Conservation (phyloP, 2,797 vertebrate genomes). For the Sphaeramia orbicularis region DNA sequence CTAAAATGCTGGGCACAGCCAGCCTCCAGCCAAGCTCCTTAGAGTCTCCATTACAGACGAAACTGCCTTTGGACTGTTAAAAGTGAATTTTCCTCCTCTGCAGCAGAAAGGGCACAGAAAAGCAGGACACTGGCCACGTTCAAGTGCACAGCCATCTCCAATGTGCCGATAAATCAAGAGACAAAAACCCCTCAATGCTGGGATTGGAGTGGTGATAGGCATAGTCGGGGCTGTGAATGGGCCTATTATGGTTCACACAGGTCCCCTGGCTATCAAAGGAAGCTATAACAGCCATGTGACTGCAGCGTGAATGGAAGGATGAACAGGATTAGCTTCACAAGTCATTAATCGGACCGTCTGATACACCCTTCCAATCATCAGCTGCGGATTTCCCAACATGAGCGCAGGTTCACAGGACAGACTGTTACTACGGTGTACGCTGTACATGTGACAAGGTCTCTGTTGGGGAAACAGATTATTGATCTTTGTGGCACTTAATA, state of each 20-base stretch:
- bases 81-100: conserved; percentile 41
- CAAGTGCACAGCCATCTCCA: conserved; percentile 62
- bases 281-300: conserved; percentile 73
- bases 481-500: conserved; percentile 4
- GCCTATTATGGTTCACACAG: conserved; percentile 59
- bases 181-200: conserved; percentile 55
- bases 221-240: conserved; percentile 56
- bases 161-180: conserved; percentile 68
- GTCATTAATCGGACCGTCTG: conserved; percentile 70
- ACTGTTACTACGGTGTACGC: background rate
- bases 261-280: conserved; percentile 70
- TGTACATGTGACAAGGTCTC: background rate
- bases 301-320: conserved; percentile 73
- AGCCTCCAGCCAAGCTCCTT: conserved; percentile 55
- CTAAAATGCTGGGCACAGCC: conserved; percentile 67
- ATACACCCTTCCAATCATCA: conserved; percentile 47
- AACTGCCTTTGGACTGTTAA: conserved; percentile 64
- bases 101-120: conserved; percentile 38
- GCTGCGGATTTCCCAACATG: conserved; percentile 38
- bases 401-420: conserved; percentile 9
- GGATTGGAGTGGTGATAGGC: conserved; percentile 38
- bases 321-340: conserved; percentile 78
- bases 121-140: conserved; percentile 44
- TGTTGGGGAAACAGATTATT: background rate
- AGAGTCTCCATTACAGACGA: conserved; percentile 66